These are phyloP conservation scores for Holcopasites calliopsidis DNA, from an alignment of 1,140 invertebrate genomes.

Conservation along the genomic window DNA sequence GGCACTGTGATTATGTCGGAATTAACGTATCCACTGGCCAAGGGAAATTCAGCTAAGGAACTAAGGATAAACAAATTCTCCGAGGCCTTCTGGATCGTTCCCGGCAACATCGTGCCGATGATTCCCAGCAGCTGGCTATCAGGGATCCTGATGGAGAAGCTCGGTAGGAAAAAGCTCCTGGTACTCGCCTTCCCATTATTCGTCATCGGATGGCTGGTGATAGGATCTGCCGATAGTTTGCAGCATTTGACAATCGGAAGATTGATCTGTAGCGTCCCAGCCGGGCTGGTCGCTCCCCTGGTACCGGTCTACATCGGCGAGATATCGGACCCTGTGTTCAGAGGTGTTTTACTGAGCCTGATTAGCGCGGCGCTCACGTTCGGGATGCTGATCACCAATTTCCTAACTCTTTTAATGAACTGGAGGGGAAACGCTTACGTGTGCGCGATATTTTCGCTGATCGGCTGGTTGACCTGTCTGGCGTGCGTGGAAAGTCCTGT, in stretches of 20 bases:
- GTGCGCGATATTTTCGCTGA: slow-evolving; percentile 78
- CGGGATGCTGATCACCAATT: slow-evolving; percentile 81
- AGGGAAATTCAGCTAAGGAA: too few relatives aligned
- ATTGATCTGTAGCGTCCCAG: slow-evolving; percentile 83
- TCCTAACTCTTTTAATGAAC: slow-evolving; percentile 82
- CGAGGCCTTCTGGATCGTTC: too few relatives aligned
- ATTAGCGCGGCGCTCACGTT: slow-evolving; percentile 80
- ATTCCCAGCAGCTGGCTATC: slow-evolving; percentile 81
- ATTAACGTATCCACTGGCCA: too few relatives aligned
- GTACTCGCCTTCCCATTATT: slow-evolving; percentile 82
- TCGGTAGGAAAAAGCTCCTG: slow-evolving; percentile 84
- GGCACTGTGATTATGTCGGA: too few relatives aligned
- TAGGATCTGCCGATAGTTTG: slow-evolving; percentile 80
- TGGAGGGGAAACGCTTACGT: slow-evolving; percentile 82
- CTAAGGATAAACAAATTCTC: too few relatives aligned
- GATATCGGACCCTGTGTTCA: slow-evolving; percentile 80
- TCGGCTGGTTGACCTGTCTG: slow-evolving; percentile 76
- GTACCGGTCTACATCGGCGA: slow-evolving; percentile 80
- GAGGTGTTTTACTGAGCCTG: slow-evolving; percentile 81
- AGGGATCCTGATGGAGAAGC: slow-evolving; percentile 83
- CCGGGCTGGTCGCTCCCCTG: slow-evolving; percentile 79
- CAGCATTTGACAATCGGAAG: slow-evolving; percentile 82
- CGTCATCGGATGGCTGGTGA: slow-evolving; percentile 84
- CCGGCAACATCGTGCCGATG: slow-evolving; percentile 81
- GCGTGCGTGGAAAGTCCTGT: slow-evolving; percentile 86